Evolutionary conservation across 2,113 vertebrate species (phyloP).

Genomic region (Laticauda laticaudata): DNA sequence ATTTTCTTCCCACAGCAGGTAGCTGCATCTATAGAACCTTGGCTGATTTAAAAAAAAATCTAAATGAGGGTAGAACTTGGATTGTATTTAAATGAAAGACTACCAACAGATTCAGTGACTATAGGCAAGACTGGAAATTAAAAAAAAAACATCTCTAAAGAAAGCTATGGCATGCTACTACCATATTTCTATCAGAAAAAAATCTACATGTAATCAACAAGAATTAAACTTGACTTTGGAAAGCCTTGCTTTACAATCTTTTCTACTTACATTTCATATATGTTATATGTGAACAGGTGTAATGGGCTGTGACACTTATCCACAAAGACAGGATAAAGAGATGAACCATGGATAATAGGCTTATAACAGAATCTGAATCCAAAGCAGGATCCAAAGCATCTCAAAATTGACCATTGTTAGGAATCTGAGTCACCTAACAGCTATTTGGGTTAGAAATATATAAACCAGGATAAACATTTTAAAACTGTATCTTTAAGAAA

Average conservation of each 20-base stretch:
- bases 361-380: not conserved
- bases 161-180: not conserved
- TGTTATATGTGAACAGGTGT: not conserved
- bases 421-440: no score
- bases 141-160: not conserved
- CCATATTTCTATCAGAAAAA: not conserved
- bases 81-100: not conserved
- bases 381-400: not conserved
- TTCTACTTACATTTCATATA: not conserved
- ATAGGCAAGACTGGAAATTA: not conserved
- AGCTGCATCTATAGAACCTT: not conserved
- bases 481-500: no score
- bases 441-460: no score
- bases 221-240: not conserved
- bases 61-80: not conserved
- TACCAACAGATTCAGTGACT: not conserved
- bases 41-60: not conserved
- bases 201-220: not conserved
- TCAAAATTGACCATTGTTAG: not conserved
- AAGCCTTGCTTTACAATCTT: not conserved
- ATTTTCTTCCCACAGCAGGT: not conserved
- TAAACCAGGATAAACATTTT: no score
- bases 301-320: not conserved
- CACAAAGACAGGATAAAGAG: not conserved
- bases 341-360: not conserved